Evolutionary conservation across 2,113 vertebrate species (phyloP).

Genomic region (Verasper variegatus): DNA sequence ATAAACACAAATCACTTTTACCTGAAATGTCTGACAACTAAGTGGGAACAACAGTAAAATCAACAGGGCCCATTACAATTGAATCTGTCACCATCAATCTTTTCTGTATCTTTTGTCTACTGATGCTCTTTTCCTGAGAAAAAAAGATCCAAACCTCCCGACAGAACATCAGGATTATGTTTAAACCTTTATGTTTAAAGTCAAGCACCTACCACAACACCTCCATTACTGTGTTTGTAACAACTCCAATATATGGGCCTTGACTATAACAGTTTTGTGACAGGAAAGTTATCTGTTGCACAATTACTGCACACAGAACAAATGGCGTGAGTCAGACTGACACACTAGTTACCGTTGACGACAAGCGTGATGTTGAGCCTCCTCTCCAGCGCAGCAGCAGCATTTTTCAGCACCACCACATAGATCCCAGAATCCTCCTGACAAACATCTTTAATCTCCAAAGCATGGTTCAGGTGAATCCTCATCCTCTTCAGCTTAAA

Average conservation of each 20-base stretch:
- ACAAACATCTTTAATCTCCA: conserved; percentile 93
- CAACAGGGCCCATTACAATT: no score
- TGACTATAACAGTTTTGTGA: not conserved
- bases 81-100: no score
- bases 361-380: conserved; percentile 89
- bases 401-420: conserved; percentile 87
- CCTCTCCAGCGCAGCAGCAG: conserved; percentile 82
- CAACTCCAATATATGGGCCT: not conserved
- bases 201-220: not conserved
- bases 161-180: not conserved
- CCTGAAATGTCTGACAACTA: no score
- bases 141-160: not conserved
- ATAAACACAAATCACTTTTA: no score
- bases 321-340: not conserved
- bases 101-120: not conserved
- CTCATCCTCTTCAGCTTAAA: conserved; percentile 81
- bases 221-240: not conserved
- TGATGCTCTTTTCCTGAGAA: no score
- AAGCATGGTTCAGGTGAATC: conserved; percentile 84
- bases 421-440: conserved; percentile 90
- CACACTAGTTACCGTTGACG: conserved; percentile 88
- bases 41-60: no score
- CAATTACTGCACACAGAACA: not conserved
- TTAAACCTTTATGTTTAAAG: no score
- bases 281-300: not conserved